Conservation (phyloP, 1,140 invertebrate genomes). For the Drosophila littoralis region DNA sequence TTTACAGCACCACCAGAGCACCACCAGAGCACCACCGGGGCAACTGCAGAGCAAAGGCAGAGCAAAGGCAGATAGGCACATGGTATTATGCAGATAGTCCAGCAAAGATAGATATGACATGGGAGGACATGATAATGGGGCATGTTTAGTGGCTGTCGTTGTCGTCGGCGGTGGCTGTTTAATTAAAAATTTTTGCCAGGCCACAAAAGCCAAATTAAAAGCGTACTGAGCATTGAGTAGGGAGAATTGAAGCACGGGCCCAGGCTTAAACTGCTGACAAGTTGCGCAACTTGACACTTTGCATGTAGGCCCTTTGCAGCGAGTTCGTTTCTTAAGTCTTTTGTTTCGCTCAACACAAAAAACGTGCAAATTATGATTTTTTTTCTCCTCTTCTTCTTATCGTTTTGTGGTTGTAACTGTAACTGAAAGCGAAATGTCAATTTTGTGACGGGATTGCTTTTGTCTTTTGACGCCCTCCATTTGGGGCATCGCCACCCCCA, state of each 20-base stretch:
- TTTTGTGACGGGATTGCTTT: slow-evolving; percentile 73
- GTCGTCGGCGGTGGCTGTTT: slow-evolving; percentile 41
- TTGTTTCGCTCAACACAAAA: slow-evolving; percentile 74
- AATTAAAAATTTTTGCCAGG: slow-evolving; percentile 71
- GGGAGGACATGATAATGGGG: slow-evolving; percentile 70
- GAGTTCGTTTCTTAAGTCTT: slow-evolving; percentile 80
- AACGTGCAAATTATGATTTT: slow-evolving; percentile 82
- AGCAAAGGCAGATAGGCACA: slow-evolving; percentile 60
- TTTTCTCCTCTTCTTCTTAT: slow-evolving; percentile 9
- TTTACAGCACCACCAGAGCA: slow-evolving; percentile 30
- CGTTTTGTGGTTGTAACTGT: slow-evolving; percentile 24
- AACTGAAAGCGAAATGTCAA: slow-evolving; percentile 80
- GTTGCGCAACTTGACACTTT: slow-evolving; percentile 82
- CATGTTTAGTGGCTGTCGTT: slow-evolving; percentile 79
- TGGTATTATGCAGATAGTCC: slow-evolving; percentile 69
- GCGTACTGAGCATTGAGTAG: slow-evolving; percentile 15
- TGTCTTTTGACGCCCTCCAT: slow-evolving; percentile 76
- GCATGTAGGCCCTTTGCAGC: slow-evolving; percentile 72
- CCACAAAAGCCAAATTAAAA: slow-evolving; percentile 44
- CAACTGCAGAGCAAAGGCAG: slow-evolving; percentile 2
- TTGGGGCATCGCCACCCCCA: slow-evolving; percentile 50
- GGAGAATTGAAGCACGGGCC: slow-evolving; percentile 5
- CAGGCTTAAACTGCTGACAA: slow-evolving; percentile 54
- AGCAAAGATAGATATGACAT: slow-evolving; percentile 65
- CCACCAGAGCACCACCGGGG: slow-evolving; percentile 8